phyloP scores from a whole-genome alignment of 2,113 vertebrate genomes.

The Sapajus apella region DNA sequence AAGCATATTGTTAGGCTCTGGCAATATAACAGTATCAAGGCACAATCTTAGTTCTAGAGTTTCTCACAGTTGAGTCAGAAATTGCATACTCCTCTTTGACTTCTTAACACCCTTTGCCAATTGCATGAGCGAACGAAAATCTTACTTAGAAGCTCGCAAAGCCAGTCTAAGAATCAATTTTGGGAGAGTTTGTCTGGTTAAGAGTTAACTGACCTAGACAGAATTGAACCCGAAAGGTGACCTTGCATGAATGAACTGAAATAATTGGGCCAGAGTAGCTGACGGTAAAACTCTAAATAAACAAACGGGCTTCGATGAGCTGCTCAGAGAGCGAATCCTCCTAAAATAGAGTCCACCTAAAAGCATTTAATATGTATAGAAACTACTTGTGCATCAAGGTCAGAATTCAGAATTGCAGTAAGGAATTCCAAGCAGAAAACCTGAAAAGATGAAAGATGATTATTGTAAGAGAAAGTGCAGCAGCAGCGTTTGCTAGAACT shows the following conservation, averaged over 20 bases:
- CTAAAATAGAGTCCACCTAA: slow-evolving; percentile 17
- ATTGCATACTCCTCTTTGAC: background rate
- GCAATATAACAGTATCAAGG: background rate
- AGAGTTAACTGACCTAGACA: slow-evolving; percentile 24
- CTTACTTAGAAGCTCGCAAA: background rate
- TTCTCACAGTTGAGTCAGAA: background rate
- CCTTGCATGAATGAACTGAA: background rate
- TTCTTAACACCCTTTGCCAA: background rate
- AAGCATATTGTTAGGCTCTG: background rate
- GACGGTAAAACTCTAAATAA: slow-evolving; percentile 1
- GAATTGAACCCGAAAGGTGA: background rate
- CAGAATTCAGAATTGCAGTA: slow-evolving; percentile 34
- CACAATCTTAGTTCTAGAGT: background rate
- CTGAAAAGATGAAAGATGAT: background rate
- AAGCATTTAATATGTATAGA: background rate
- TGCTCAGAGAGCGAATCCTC: background rate
- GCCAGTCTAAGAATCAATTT: background rate
- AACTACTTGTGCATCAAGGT: background rate
- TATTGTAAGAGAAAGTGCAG: background rate
- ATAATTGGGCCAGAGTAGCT: background rate
- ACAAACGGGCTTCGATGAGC: background rate
- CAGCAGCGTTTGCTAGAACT: background rate
- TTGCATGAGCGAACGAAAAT: background rate
- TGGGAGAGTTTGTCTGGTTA: background rate
- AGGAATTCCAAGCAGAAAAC: slow-evolving; percentile 2